Evolutionary conservation across 1,140 invertebrate species (phyloP).

Genomic region (Drosophila lini): DNA sequence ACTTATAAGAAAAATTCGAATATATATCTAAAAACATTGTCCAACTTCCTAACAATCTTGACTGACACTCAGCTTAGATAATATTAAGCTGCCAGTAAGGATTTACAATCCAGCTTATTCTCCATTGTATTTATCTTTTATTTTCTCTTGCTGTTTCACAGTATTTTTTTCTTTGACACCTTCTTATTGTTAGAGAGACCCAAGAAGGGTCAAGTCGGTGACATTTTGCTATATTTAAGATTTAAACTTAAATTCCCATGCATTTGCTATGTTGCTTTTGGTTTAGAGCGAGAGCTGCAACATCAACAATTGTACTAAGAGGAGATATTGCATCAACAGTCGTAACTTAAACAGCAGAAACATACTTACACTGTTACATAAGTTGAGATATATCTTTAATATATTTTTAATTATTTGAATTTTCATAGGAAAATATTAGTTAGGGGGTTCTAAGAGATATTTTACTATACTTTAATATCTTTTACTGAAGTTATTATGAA

Average conservation of each 20-base stretch:
- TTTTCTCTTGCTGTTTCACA: not conserved
- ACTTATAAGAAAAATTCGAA: too few relatives aligned
- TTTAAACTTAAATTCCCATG: constrained; percentile 42
- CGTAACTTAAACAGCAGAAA: not conserved
- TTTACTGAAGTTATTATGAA: too few relatives aligned
- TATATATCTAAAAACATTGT: not conserved
- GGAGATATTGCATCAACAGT: not conserved
- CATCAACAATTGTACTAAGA: not conserved
- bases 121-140: not conserved
- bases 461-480: not conserved
- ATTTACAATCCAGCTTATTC: not conserved
- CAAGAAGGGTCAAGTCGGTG: constrained; percentile 12
- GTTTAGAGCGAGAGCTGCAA: constrained; percentile 3
- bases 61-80: not conserved
- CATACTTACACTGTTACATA: not conserved
- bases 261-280: constrained; percentile 34
- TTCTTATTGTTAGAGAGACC: constrained; percentile 3
- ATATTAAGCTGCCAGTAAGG: not conserved
- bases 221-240: constrained; percentile 5
- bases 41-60: not conserved
- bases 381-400: not conserved
- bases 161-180: not conserved
- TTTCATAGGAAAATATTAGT: too few relatives aligned
- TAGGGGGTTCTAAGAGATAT: not conserved
- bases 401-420: not conserved